Base-by-base conservation (phyloP, 35 echinoderm and acorn worm species). In the Nesometra sesokonis region DNA sequence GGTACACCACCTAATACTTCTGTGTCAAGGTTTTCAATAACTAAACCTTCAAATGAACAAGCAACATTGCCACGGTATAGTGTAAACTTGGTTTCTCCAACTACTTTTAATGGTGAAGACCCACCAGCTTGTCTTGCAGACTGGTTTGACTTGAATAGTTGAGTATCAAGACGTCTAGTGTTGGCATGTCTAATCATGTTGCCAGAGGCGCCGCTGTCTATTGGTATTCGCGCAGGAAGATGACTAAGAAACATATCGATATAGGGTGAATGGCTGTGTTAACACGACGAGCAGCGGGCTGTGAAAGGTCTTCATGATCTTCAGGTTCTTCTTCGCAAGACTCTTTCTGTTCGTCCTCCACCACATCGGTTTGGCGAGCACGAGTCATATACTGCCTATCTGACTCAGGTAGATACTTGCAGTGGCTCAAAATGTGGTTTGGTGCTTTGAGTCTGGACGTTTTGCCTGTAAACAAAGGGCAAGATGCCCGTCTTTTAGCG, bases 121-220 rank as follows among this genome's bases (percentile, higher is more conserved):
- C 94, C 91, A 90, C 93, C 94, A 13, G 91, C 94, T 47, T 93
- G 94, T 32, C 88, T 86, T 3, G 91, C 88, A 15, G 94, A 97
- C 31, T 94, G 89, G 32, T 32, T 85, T 33, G 81, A 36, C 11
- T 23, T 29, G 7, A n/a, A 76, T 11, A 90, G 85, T n/a, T 78
- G 33, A 27, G 52, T 78, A 27, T 57, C 83, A 2, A 93, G 47
- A 23, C 47, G 82, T 46, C 36, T 79, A 5, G 86, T 86, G 27
- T 88, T 88, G 31, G 85, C 79, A 29, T 47, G 86, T 34, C 81
- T n/a, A 29, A 97, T 85, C 79, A 97, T 93, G 35, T 97, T 90
- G 0, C 85, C 91, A 29, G 87, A 87, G 39, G 84, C 87, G 34
- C 91, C 87, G 33, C 88, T 97, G 85, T 97, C 91, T 13, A 93